Base-by-base conservation (phyloP, 2,113 vertebrate genomes). In the Meles meles region DNA sequence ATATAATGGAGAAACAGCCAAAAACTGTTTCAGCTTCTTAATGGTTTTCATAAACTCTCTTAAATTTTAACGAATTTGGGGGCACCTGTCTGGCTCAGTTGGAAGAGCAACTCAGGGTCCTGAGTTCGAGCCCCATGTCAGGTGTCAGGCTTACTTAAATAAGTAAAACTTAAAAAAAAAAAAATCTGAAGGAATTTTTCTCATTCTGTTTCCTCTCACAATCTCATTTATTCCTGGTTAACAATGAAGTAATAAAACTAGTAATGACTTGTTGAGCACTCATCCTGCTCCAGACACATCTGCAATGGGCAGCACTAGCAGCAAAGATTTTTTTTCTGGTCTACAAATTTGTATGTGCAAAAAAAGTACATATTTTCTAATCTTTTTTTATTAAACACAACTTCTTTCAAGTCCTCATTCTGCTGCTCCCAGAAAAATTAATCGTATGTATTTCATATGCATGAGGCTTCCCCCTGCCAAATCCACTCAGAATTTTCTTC, bases 11-110 rank as follows among this genome's bases (percentile, higher is more conserved):
- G 31, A 88, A 93, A 82, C n/a, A 34, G 18, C 57, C 44, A 34
- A 76, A 90, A 52, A 23, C 17, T 12, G 69, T 74, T 52, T 93
- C 85, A 67, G 18, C 49, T 29, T 94, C 57, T 25, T 86, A 34
- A n/a, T 42, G 55, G 9, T 47, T 85, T 57, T 57, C 74, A n/a
- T 39, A 44, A 90, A 55, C n/a, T 37, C 80, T 44, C 17, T 67
- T 90, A 96, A 86, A 44, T 80, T 21, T 39, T 42, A 97, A 81
- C 20, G 11, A 27, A 79, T 77, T 77, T 47, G 74, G 74, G 72
- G 15, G 74, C 14, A 47, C 27, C 7, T 31, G 27, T 14, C 7
- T 77, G 42, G 27, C 4, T 44, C 29, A 47, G 8, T 47, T 44
- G 42, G 74, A 47, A 47, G 8, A 31, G 42, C 44, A 44, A 47